Conservation (phyloP, 92 coral and sea anemone genomes). For the Parazoanthus swiftii region DNA sequence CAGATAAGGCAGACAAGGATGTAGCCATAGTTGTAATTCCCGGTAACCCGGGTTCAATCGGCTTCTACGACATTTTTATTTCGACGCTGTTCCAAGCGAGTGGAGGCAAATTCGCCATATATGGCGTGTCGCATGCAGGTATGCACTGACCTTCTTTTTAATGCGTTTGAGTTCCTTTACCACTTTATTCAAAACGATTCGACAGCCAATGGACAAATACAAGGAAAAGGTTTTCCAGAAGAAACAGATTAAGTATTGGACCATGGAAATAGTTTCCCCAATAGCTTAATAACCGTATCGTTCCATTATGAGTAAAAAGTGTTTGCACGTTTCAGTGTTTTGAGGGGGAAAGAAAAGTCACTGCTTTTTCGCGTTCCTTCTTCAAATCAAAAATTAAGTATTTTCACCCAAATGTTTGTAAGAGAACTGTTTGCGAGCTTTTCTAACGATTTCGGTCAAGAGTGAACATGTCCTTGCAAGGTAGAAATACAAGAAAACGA, state of each 20-base stretch:
- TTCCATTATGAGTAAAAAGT: too few species aligned
- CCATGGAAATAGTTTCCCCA: too few species aligned
- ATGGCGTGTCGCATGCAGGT: conserved; percentile 64
- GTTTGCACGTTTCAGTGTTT: too few species aligned
- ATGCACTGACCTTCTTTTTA: background rate
- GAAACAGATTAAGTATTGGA: too few species aligned
- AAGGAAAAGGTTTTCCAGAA: too few species aligned
- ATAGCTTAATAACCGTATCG: too few species aligned
- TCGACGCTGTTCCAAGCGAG: conserved; percentile 33
- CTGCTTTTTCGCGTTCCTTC: too few species aligned
- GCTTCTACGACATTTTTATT: conserved; percentile 53
- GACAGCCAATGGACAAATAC: too few species aligned
- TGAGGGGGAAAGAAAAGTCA: too few species aligned
- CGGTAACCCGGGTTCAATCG: conserved; percentile 51
- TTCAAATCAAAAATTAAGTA: too few species aligned
- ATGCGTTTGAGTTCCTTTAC: background rate
- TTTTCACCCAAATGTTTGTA: too few species aligned
- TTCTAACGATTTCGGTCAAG: too few species aligned
- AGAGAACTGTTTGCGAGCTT: background rate
- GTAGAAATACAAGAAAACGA: background rate
- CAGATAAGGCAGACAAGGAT: background rate
- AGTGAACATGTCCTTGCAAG: background rate
- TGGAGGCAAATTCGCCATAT: conserved; percentile 46
- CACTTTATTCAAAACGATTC: background rate
- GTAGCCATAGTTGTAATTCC: conserved; percentile 41